Percentiles rank a stretch among this genome's conserved stretches.
Evolutionary conservation across 1,140 invertebrate genomes (phyloP).

Genomic region (Anoplolepis gracilipes): DNA sequence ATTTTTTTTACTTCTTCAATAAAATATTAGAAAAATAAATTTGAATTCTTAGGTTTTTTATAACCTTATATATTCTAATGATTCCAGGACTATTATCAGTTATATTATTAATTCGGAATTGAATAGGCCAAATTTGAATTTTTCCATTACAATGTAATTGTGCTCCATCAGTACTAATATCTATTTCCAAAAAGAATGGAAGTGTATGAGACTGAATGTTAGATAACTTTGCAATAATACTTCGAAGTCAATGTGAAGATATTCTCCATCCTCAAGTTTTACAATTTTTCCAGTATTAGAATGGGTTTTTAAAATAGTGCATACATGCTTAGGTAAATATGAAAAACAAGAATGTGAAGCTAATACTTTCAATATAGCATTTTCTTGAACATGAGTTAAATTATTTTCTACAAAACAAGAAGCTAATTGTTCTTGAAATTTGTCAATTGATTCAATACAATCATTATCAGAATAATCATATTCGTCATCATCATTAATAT

Average conservation of each 20-base stretch:
- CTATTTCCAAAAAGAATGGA: not conserved
- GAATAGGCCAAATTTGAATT: not conserved
- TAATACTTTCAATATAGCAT: too few relatives aligned
- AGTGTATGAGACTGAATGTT: not conserved
- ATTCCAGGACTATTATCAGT: too few relatives aligned
- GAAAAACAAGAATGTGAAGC: too few relatives aligned
- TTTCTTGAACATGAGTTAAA: too few relatives aligned
- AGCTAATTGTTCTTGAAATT: too few relatives aligned
- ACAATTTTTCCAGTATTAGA: not conserved
- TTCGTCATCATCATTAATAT: too few relatives aligned
- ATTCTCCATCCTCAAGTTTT: conserved; percentile 6
- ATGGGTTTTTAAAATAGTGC: not conserved
- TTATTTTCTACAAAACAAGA: too few relatives aligned
- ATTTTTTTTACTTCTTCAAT: not conserved
- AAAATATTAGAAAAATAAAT: not conserved
- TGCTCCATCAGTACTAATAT: conserved; percentile 5
- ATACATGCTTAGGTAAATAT: too few relatives aligned
- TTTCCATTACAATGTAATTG: conserved; percentile 11
- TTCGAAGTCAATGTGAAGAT: not conserved
- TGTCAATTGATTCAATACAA: too few relatives aligned
- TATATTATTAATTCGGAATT: too few relatives aligned
- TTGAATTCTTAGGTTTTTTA: not conserved
- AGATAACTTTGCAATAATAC: not conserved
- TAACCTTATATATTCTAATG: too few relatives aligned
- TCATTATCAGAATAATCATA: too few relatives aligned